phyloP scores from a whole-genome alignment of 1,140 invertebrate genomes.

The Panagrolaimus sp. region DNA sequence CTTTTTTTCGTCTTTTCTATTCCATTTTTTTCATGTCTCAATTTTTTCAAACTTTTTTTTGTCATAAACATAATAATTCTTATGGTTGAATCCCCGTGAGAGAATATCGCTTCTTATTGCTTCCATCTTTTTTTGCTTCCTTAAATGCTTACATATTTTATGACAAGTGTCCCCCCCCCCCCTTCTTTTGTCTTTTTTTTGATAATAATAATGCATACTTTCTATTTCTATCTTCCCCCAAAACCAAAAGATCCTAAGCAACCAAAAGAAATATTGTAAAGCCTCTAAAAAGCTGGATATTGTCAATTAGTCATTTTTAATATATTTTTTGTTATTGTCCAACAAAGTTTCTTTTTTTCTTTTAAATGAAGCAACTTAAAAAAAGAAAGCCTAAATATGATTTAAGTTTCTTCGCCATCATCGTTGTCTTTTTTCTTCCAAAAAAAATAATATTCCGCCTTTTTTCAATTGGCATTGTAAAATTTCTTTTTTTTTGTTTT shows the following conservation, averaged over 20 bases:
- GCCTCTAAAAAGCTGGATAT: neutral
- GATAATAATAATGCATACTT: neutral
- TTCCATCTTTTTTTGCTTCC: too few relatives aligned
- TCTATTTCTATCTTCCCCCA: neutral
- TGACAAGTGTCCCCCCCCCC: too few relatives aligned
- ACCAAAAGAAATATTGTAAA: neutral
- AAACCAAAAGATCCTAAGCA: neutral
- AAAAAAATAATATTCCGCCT: too few relatives aligned
- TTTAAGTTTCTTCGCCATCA: neutral
- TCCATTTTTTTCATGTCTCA: too few relatives aligned
- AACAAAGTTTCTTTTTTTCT: neutral
- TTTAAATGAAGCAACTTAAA: neutral
- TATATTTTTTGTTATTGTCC: neutral
- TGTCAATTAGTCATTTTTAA: conserved; percentile 20
- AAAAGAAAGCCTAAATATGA: conserved; percentile 9
- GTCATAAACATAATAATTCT: conserved; percentile 9
- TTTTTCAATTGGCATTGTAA: too few relatives aligned
- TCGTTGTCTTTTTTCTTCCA: too few relatives aligned
- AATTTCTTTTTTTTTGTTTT: too few relatives aligned
- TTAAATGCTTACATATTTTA: too few relatives aligned
- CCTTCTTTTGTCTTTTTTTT: neutral
- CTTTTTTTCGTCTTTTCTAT: too few relatives aligned
- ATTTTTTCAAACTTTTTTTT: neutral
- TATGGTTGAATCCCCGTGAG: conserved; percentile 12
- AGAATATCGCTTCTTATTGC: neutral